Conservation (phyloP, 2,888 invertebrate genomes). For the Hyposoter didymator region DNA sequence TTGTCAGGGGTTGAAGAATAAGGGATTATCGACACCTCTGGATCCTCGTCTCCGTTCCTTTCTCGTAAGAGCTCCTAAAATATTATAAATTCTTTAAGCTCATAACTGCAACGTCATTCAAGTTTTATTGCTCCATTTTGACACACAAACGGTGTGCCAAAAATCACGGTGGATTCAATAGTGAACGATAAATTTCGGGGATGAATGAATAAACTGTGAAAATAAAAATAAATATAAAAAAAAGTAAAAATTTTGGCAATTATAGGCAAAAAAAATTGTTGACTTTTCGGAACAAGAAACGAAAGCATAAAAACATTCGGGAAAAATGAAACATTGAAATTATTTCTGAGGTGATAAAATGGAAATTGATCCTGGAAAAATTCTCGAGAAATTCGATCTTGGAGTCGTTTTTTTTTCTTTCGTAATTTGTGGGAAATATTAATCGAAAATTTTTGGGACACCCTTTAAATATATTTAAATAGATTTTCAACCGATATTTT, state of each 20-base stretch:
- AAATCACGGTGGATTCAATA: background rate
- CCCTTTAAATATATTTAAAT: constrained; percentile 25
- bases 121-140: background rate
- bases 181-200: background rate
- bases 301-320: background rate
- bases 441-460: background rate
- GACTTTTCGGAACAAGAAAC: background rate
- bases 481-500: constrained; percentile 80
- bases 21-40: constrained; percentile 68
- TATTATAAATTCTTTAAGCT: constrained; percentile 41
- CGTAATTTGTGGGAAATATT: background rate
- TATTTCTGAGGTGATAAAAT: background rate
- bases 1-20: constrained; percentile 53
- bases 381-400: background rate
- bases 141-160: background rate
- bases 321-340: background rate
- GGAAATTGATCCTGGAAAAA: background rate
- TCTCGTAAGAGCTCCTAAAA: constrained; percentile 41
- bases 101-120: constrained; percentile 44
- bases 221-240: background rate
- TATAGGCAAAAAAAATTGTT: background rate
- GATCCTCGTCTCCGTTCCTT: constrained; percentile 34
- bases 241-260: background rate
- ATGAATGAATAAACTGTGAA: background rate
- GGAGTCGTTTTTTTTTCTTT: background rate